A percentile compares a stretch with the other conserved stretches of the same genome.
These are phyloP conservation scores for Mycteria americana DNA, from an alignment of 2,797 vertebrate genomes.

Conservation along the genomic window DNA sequence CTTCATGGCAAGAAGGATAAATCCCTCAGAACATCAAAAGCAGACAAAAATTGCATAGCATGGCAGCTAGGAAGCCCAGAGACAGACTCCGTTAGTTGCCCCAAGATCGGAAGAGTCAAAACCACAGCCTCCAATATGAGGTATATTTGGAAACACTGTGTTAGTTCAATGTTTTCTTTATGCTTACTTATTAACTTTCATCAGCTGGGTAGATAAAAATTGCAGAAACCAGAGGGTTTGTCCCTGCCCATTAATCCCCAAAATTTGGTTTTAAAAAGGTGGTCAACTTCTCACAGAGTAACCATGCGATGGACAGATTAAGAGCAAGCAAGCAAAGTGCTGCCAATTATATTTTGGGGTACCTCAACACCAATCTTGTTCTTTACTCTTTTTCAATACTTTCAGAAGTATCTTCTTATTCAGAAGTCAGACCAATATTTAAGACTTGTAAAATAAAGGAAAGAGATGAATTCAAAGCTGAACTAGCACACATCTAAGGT, in stretches of 20 bases:
- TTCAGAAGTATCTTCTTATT: no score
- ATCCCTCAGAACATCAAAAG: not conserved
- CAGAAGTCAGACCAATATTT: not conserved
- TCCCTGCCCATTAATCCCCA: not conserved
- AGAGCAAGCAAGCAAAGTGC: not conserved
- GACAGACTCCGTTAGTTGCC: not conserved
- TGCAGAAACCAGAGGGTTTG: not conserved
- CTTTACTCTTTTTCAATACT: not conserved
- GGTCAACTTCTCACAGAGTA: not conserved
- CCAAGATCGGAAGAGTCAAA: not conserved
- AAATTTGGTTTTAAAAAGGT: not conserved
- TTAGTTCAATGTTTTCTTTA: not conserved
- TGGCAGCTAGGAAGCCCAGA: not conserved
- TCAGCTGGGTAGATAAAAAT: not conserved
- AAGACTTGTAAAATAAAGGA: not conserved
- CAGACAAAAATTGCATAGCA: slow-evolving; percentile 22
- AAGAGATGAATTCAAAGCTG: not conserved
- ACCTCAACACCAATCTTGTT: not conserved
- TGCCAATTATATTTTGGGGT: not conserved
- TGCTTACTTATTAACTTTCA: not conserved
- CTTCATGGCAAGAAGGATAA: not conserved
- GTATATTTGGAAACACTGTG: slow-evolving; percentile 22
- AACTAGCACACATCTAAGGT: not conserved
- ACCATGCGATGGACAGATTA: not conserved
- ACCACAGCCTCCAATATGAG: not conserved